A percentile compares a stretch with the other conserved stretches of the same genome.
Conservation (phyloP, 2,888 invertebrate species). For the Drosophila flavopinicola region DNA sequence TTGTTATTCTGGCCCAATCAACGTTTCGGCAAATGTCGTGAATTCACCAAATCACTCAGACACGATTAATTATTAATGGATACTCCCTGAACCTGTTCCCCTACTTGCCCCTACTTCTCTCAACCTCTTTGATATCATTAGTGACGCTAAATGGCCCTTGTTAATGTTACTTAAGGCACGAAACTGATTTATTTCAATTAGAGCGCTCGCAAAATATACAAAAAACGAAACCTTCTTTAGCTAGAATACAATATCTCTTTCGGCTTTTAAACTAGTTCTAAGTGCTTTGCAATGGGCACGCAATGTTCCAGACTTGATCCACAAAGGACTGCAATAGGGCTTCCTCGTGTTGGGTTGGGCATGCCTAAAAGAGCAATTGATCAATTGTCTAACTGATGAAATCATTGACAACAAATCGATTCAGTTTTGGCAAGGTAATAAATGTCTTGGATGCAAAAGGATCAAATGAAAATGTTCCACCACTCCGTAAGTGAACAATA, state of each 20-base stretch:
- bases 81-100: not conserved
- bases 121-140: slow-evolving; percentile 41
- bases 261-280: not conserved
- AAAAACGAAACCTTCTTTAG: not conserved
- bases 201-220: slow-evolving; percentile 6
- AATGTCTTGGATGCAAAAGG: too few species aligned
- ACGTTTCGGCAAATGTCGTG: slow-evolving; percentile 45
- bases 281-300: slow-evolving; percentile 36
- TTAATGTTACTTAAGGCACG: slow-evolving; percentile 22
- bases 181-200: slow-evolving; percentile 59
- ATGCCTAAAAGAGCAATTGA: too few species aligned
- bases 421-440: too few species aligned
- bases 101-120: not conserved
- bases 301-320: slow-evolving; percentile 3
- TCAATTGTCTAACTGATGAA: too few species aligned
- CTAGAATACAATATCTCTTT: not conserved
- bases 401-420: too few species aligned
- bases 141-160: slow-evolving; percentile 34
- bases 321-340: not conserved
- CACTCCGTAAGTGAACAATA: too few species aligned
- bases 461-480: too few species aligned
- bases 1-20: slow-evolving; percentile 45
- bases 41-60: slow-evolving; percentile 50
- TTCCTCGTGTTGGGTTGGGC: not conserved
- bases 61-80: slow-evolving; percentile 59